These are phyloP conservation scores for Nymphalis urticae DNA, from an alignment of 2,888 invertebrate genomes.

Conservation along the genomic window DNA sequence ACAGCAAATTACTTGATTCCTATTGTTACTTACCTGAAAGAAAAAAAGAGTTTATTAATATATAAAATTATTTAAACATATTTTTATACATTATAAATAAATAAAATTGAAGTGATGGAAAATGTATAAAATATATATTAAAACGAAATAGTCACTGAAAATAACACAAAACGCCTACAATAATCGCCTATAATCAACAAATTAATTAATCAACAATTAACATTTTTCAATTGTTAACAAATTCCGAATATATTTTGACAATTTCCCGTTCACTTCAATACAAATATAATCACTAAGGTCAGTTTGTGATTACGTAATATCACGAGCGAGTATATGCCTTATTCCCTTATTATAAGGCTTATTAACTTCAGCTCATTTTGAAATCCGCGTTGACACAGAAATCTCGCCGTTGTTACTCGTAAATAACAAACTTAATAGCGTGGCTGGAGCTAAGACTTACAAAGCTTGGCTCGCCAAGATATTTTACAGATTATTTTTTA, in stretches of 20 bases:
- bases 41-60: neutral
- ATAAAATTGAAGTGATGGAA: neutral
- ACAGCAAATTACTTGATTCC: too few species aligned
- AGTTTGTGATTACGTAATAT: constrained; percentile 12
- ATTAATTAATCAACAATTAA: constrained; percentile 10
- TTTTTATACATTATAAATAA: neutral
- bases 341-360: constrained; percentile 13
- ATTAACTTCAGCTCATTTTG: constrained; percentile 15
- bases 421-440: constrained; percentile 3
- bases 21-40: constrained; percentile 2
- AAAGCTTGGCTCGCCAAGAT: constrained; percentile 17
- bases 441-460: constrained; percentile 11
- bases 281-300: constrained; percentile 25
- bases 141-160: neutral
- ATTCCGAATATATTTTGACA: constrained; percentile 26
- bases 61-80: neutral
- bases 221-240: constrained; percentile 27
- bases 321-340: constrained; percentile 17
- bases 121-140: neutral
- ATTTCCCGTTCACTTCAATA: constrained; percentile 21
- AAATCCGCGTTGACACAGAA: neutral
- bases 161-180: neutral
- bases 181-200: constrained; percentile 6
- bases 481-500: neutral
- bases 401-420: constrained; percentile 2